Evolutionary conservation across 2,888 invertebrate genomes (phyloP), one percentile per base, ranked within the genome.

Genomic region (Synanthedon tipuliformis): DNA sequence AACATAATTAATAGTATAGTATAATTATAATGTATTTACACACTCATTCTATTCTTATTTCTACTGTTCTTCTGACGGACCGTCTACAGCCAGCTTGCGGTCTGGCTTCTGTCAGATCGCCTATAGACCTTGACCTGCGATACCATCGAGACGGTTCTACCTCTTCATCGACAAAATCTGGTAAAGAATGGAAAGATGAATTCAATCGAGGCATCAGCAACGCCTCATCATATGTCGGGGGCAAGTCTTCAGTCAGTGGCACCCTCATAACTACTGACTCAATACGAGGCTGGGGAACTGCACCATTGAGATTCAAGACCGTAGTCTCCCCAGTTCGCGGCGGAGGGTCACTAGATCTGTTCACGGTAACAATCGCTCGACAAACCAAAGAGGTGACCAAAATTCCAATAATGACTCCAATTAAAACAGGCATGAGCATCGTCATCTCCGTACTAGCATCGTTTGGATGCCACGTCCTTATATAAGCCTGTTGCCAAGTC

Each of bases 141-240:
- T 79, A 68, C 10, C 67, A 62, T 11, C 70, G 70, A 18, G 55
- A 57, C 1, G 69, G 56, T 59, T 71, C 59, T 12, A 69, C 63
- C 2, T 79, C 77, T 40, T 74, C 77, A 15, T 84, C 83, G 0
- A 88, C 68, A 18, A 88, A 82, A 57, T 87, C 88, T 50, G 88
- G 87, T 13, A 88, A 60, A 0, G 91, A 91, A 60, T 90, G 90
- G 60, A 89, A 90, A 0, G 92, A 91, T 1, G 90, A 75, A 58
- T 90, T 91, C 51, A 93, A 67, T 55, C 91, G 89, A 8, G 93
- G 93, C 91, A 94, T 91, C 41, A 91, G 79, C 27, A 94, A 76
- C 0, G 94, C 94, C 70, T 94, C 94, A 55, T 92, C 92, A 64
- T 94, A 94, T 11, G 89, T 92, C 0, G 94, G 94, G 45, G 94